Evolutionary conservation across 1,140 invertebrate genomes (phyloP), one percentile per base, ranked within the genome.

Genomic region (Macrocentrus cingulum): DNA sequence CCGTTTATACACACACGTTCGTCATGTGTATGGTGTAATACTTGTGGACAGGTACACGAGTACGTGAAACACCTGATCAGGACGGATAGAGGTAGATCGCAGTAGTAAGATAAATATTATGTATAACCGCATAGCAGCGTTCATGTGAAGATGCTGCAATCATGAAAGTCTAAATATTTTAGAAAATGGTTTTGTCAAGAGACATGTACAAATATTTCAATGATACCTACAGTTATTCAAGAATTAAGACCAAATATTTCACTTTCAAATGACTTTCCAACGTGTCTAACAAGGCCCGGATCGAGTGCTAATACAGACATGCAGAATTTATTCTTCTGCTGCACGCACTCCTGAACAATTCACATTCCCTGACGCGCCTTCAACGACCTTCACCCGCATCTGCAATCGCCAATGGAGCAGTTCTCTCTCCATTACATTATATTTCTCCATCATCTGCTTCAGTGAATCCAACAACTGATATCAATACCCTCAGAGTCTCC

Each of bases 11-110:
- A 18, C 19, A 52, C n/a, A 41, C 20, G 13, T 15, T 52, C 36
- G 37, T 52, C 50, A 41, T 41, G 37, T 52, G 36, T 15, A 39
- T 51, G 49, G 49, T 51, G 49, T 51, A 51, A 51, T 51, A 51
- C 49, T 51, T 9, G 49, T 25, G 32, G 49, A 39, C 49, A 51
- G 49, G 49, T 51, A 51, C 32, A 51, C 32, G 4, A 51, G 32
- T 51, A 51, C 29, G 49, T 51, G 49, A 51, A 51, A 51, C 49
- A 51, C 49, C 32, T 51, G 49, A 51, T 51, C 49, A 34, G 32
- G 32, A 37, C 22, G 49, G 49, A 51, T 51, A 51, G 49, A 51
- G 32, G 7, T 32, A 32, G 49, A 51, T 51, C 29, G 6, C 32
- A 13, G 32, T 25, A n/a, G 20, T 32, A 32, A 49, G 46, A 49